phyloP scores from a whole-genome alignment of 2,888 invertebrate species.

The Ectemnius lituratus region DNA sequence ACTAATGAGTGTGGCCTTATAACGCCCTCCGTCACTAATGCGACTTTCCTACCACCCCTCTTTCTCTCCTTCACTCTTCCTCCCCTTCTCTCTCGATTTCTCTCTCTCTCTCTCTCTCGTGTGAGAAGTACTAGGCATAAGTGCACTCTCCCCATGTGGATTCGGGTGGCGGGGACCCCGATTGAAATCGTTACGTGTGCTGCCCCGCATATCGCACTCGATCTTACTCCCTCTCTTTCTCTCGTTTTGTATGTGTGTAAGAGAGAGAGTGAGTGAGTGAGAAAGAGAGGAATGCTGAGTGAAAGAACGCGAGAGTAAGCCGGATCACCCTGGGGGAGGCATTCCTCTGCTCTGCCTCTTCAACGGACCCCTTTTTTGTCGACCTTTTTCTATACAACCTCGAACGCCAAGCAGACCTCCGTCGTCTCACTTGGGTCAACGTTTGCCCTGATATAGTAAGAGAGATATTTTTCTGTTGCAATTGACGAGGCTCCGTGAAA shows the following conservation, averaged over 20 bases:
- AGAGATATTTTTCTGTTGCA: too few relatives aligned
- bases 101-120: slow-evolving; percentile 15
- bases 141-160: slow-evolving; percentile 2
- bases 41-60: slow-evolving; percentile 32
- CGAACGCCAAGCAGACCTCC: slow-evolving; percentile 22
- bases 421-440: background rate
- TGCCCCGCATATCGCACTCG: background rate
- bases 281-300: slow-evolving; percentile 10
- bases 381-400: slow-evolving; percentile 40
- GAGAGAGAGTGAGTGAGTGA: slow-evolving; percentile 21
- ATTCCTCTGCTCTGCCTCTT: slow-evolving; percentile 46
- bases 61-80: too few relatives aligned
- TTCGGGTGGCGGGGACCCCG: background rate
- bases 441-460: too few relatives aligned
- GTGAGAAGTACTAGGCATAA: slow-evolving; percentile 4
- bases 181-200: slow-evolving; percentile 10
- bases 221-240: slow-evolving; percentile 7
- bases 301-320: slow-evolving; percentile 51
- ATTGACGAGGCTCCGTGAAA: too few relatives aligned
- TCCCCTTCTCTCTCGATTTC: slow-evolving; percentile 14
- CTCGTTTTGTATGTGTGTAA: slow-evolving; percentile 14
- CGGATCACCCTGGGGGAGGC: slow-evolving; percentile 52
- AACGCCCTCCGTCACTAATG: slow-evolving; percentile 53
- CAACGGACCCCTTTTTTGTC: slow-evolving; percentile 29
- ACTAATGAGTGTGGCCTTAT: slow-evolving; percentile 72